Evolutionary conservation across 2,113 vertebrate genomes (phyloP).

Genomic region (Cettia cetti): DNA sequence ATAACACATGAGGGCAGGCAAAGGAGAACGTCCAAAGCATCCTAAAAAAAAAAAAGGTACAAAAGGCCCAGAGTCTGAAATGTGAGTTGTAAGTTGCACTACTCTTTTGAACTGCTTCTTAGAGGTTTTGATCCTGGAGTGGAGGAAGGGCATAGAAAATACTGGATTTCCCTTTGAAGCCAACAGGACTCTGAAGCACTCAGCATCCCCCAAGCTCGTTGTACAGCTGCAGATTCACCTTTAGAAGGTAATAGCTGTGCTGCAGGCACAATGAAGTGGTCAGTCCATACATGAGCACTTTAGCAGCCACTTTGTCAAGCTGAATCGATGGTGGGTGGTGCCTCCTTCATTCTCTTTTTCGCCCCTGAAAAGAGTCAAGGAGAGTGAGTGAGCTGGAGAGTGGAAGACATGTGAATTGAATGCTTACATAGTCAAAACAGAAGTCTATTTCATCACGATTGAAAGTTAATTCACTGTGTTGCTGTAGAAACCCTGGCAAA

Average conservation of each 20-base stretch:
- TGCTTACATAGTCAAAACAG: slow-evolving; percentile 39
- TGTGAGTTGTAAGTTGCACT: neutral
- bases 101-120: neutral
- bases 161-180: neutral
- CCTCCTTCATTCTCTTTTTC: neutral
- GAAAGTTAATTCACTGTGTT: slow-evolving; percentile 68
- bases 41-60: neutral
- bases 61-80: neutral
- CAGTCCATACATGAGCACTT: neutral
- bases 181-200: neutral
- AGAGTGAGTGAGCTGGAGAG: neutral
- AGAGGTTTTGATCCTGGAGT: neutral
- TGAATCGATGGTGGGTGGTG: neutral
- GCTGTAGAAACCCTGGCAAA: slow-evolving; percentile 75
- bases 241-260: neutral
- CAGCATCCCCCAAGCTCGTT: neutral
- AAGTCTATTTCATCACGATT: slow-evolving; percentile 49
- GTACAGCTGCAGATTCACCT: neutral
- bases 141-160: neutral
- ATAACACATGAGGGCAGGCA: slow-evolving; percentile 21
- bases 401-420: slow-evolving; percentile 7
- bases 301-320: neutral
- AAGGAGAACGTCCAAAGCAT: neutral
- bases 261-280: neutral
- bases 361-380: neutral